Base-by-base conservation (phyloP, 2,888 invertebrate genomes). In the Capitulum mitella region DNA sequence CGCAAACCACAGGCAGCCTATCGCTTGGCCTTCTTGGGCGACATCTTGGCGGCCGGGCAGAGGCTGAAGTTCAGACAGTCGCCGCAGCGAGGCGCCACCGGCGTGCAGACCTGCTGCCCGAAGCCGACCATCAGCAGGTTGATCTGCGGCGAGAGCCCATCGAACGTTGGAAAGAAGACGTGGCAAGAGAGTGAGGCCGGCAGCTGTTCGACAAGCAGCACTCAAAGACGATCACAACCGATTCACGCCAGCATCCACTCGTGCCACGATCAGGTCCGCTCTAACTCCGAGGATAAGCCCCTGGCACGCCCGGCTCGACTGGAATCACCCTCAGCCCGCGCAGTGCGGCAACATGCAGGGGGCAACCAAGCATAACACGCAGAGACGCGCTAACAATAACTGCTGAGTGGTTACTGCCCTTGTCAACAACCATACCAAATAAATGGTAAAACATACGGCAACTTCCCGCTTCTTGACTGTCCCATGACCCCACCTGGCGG, bases 41-140 rank as follows among this genome's bases (percentile, higher is more conserved):
- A n/a, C n/a, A n/a, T n/a, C n/a, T 16, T 76, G 22, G 80, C 80
- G 74, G 74, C 77, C 37, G 97, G 96, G 85, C 98, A 98, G 74
- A 96, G 89, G 34, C 89, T 85, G 81, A 88, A 89, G 86, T 97
- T 97, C 29, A 95, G 87, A 85, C 98, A 99, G 78, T 90, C 89
- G 14, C 84, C 85, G 86, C 98, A 99, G 82, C 90, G 90, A 0
- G 99, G 98, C 77, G 89, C 89, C 0, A 92, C 86, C 0, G 98
- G 93, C 78, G 90, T 87, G 85, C 99, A 99, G 80, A 92, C 91
- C 78, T 94, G 94, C 87, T 99, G 98, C 0, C 99, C 99, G 87
- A 99, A 99, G 10, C 99, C 99, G 19, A 99, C 99, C 81, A 99
- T 87, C 3, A 98, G 88, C 83, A 93, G 90, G 86, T 98, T 97